A percentile compares a stretch with the other conserved stretches of the same genome.
These are phyloP conservation scores for Enteromius fasciolatus DNA, from an alignment of 2,797 vertebrate genomes.

Conservation along the genomic window DNA sequence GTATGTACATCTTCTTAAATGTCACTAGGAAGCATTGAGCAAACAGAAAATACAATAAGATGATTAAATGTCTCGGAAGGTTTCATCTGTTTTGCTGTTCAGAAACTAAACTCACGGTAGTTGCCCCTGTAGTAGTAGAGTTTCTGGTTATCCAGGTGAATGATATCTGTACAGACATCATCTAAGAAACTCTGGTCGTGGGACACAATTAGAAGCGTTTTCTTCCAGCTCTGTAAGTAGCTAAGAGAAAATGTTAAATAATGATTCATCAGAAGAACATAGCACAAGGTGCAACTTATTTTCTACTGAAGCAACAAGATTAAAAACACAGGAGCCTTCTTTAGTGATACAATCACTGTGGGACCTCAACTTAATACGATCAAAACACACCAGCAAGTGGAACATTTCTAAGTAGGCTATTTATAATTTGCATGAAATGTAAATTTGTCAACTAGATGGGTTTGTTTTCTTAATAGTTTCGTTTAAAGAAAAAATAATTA, in stretches of 20 bases:
- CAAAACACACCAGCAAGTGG: neutral
- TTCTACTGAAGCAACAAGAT: neutral
- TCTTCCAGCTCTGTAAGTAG: constrained; percentile 93
- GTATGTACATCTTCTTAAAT: constrained; percentile 96
- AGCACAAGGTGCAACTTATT: neutral
- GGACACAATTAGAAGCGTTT: constrained; percentile 90
- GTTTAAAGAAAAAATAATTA: constrained; percentile 58
- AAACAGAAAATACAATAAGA: neutral
- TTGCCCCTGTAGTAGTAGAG: constrained; percentile 92
- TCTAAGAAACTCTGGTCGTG: constrained; percentile 95
- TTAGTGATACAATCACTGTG: neutral
- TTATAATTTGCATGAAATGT: neutral
- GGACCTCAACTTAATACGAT: neutral
- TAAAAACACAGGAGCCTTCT: neutral
- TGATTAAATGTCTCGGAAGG: neutral
- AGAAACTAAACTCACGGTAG: constrained; percentile 79
- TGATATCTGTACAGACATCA: constrained; percentile 90
- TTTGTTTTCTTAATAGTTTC: neutral
- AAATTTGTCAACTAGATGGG: neutral
- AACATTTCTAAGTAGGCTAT: neutral
- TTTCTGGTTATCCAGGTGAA: constrained; percentile 88
- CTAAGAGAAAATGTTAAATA: constrained; percentile 65
- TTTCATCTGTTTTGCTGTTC: too few relatives aligned
- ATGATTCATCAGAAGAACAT: neutral
- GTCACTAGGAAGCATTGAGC: constrained; percentile 75